A percentile compares a stretch with the other conserved stretches of the same genome.
These are phyloP conservation scores for Diabrotica virgifera DNA, from an alignment of 1,140 invertebrate genomes.

Conservation along the genomic window DNA sequence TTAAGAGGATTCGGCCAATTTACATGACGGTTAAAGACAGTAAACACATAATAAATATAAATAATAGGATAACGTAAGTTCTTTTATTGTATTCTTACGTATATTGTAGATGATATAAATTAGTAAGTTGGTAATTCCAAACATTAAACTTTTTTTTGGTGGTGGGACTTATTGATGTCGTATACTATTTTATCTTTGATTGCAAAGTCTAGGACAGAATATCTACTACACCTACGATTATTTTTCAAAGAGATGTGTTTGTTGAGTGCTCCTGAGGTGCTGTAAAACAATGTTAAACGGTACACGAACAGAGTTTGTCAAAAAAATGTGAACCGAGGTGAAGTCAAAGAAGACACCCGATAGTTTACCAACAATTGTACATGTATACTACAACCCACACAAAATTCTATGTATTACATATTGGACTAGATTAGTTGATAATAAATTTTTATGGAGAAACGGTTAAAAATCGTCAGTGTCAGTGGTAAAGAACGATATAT, in stretches of 20 bases:
- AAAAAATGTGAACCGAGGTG: slow-evolving; percentile 35
- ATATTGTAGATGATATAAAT: too few species aligned
- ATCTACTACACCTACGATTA: not conserved
- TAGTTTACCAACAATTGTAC: slow-evolving; percentile 52
- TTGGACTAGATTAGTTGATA: slow-evolving; percentile 52
- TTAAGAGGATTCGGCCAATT: too few species aligned
- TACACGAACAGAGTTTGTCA: slow-evolving; percentile 41
- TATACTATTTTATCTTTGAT: too few species aligned
- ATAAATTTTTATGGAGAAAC: slow-evolving; percentile 48
- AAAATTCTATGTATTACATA: slow-evolving; percentile 52
- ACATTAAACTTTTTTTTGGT: too few species aligned
- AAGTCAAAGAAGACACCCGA: slow-evolving; percentile 46
- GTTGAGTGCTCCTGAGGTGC: slow-evolving; percentile 14
- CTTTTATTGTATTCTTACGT: too few species aligned
- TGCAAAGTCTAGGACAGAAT: too few species aligned
- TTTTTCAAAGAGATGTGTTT: not conserved
- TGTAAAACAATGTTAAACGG: slow-evolving; percentile 40
- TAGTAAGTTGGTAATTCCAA: too few species aligned
- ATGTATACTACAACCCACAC: slow-evolving; percentile 56
- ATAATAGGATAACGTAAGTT: too few species aligned
- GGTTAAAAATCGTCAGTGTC: slow-evolving; percentile 49
- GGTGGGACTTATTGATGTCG: too few species aligned
- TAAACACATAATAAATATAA: too few species aligned
- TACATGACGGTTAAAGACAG: too few species aligned
- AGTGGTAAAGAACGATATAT: slow-evolving; percentile 49